A percentile compares a stretch with the other conserved stretches of the same genome.
Evolutionary conservation across 23 tunicate genomes (phyloP).

Genomic region (Aplidium turbinatum): DNA sequence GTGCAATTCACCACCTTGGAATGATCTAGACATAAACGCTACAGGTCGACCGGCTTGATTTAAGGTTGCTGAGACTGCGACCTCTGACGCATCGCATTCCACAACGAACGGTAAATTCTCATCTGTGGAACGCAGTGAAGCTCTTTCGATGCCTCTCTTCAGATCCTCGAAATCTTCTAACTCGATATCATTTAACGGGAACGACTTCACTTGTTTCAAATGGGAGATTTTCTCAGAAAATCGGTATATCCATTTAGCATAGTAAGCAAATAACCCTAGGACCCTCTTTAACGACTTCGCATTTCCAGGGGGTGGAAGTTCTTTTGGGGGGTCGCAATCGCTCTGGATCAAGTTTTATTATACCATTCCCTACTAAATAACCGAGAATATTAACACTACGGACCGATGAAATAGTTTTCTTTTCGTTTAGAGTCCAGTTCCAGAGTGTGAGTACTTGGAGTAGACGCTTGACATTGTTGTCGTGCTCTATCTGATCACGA

Average conservation of each 20-base stretch:
- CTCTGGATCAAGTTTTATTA: slow-evolving; percentile 26
- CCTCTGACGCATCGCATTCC: slow-evolving; percentile 31
- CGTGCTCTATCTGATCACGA: slow-evolving; percentile 19
- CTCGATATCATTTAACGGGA: slow-evolving; percentile 20
- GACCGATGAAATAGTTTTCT: slow-evolving; percentile 12
- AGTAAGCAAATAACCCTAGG: slow-evolving; percentile 22
- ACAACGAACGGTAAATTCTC: slow-evolving; percentile 29
- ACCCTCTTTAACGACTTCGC: slow-evolving; percentile 4
- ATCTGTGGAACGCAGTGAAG: slow-evolving; percentile 11
- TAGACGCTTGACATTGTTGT: slow-evolving; percentile 21
- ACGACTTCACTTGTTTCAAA: background rate
- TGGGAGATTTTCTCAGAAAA: slow-evolving; percentile 31
- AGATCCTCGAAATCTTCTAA: background rate
- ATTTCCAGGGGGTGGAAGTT: slow-evolving; percentile 7
- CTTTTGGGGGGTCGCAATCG: slow-evolving; percentile 1
- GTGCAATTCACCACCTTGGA: slow-evolving; percentile 3
- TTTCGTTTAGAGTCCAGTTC: slow-evolving; percentile 16
- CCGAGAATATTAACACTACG: slow-evolving; percentile 10
- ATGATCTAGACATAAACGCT: slow-evolving; percentile 30
- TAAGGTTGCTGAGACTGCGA: slow-evolving; percentile 2
- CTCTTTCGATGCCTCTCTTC: slow-evolving; percentile 1
- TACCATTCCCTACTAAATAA: slow-evolving; percentile 6
- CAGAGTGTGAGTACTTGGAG: background rate
- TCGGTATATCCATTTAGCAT: slow-evolving; percentile 16
- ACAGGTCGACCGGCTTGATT: slow-evolving; percentile 33